phyloP scores from a whole-genome alignment of 2,888 invertebrate species.

The Uropetala carovei region DNA sequence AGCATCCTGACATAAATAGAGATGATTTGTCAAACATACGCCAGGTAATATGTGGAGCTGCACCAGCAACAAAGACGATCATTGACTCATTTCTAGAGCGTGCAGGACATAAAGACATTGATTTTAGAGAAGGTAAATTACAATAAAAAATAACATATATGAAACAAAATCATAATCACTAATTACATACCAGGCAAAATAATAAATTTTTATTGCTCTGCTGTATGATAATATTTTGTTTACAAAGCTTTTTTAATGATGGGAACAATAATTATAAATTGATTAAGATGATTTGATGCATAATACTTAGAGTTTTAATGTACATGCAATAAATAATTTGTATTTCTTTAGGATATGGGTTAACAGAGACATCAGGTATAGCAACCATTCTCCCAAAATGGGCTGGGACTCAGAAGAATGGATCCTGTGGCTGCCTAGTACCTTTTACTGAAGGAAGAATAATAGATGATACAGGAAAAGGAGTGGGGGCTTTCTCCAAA shows the following conservation, averaged over 20 bases:
- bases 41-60: slow-evolving; percentile 65
- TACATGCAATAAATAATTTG: too few species aligned
- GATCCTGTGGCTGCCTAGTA: slow-evolving; percentile 55
- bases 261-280: too few species aligned
- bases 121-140: slow-evolving; percentile 63
- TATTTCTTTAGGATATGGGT: slow-evolving; percentile 55
- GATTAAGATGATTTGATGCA: too few species aligned
- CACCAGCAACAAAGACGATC: slow-evolving; percentile 63
- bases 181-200: too few species aligned
- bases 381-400: background rate
- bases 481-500: slow-evolving; percentile 71
- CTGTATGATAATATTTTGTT: too few species aligned
- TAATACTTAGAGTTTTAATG: too few species aligned
- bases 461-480: slow-evolving; percentile 68
- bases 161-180: too few species aligned
- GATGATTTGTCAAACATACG: slow-evolving; percentile 38
- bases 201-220: too few species aligned
- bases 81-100: slow-evolving; percentile 59
- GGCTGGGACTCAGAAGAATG: slow-evolving; percentile 27
- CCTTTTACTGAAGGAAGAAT: slow-evolving; percentile 61
- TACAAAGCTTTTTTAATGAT: too few species aligned
- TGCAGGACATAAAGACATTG: slow-evolving; percentile 31
- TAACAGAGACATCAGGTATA: slow-evolving; percentile 64
- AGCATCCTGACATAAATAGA: slow-evolving; percentile 73
- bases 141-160: background rate